phyloP scores from a whole-genome alignment of 2,113 vertebrate genomes.

The Atractosteus spatula region DNA sequence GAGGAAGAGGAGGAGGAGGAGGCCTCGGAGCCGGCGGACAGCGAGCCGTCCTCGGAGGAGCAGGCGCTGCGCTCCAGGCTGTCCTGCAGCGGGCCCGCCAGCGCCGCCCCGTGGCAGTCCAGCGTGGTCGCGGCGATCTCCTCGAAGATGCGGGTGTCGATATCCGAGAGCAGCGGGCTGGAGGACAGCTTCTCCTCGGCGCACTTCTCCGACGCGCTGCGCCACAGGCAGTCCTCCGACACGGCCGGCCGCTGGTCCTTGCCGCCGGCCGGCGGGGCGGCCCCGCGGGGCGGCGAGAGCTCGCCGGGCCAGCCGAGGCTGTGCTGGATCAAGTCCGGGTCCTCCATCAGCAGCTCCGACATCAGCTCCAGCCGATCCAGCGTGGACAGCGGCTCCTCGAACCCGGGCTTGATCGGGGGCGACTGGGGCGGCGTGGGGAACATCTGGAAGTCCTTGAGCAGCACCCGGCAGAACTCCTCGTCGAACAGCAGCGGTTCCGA shows the following conservation, averaged over 20 bases:
- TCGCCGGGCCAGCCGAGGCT: constrained; percentile 53
- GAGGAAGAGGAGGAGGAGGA: constrained; percentile 46
- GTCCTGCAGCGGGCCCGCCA: constrained; percentile 36
- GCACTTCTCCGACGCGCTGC: constrained; percentile 22
- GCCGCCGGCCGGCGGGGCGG: not conserved
- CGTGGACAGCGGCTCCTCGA: constrained; percentile 55
- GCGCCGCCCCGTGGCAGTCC: constrained; percentile 47
- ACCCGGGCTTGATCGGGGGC: constrained; percentile 53
- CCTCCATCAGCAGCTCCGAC: constrained; percentile 67
- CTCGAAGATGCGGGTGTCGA: constrained; percentile 68
- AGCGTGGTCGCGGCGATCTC: constrained; percentile 65
- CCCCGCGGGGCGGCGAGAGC: constrained; percentile 28
- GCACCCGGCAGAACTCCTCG: constrained; percentile 62
- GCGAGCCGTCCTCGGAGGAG: constrained; percentile 61
- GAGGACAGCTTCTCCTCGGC: constrained; percentile 58
- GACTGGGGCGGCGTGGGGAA: constrained; percentile 65
- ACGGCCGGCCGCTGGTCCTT: constrained; percentile 36
- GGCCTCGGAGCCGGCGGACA: constrained; percentile 52
- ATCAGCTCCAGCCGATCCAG: constrained; percentile 71
- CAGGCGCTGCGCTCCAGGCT: constrained; percentile 48
- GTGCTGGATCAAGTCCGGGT: constrained; percentile 58
- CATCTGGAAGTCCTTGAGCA: constrained; percentile 67
- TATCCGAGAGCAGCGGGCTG: constrained; percentile 68
- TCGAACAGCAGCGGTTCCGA: constrained; percentile 69
- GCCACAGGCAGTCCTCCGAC: constrained; percentile 57